Evolutionary conservation across 2,113 vertebrate species (phyloP).

Genomic region (Phaethornis superciliosus): DNA sequence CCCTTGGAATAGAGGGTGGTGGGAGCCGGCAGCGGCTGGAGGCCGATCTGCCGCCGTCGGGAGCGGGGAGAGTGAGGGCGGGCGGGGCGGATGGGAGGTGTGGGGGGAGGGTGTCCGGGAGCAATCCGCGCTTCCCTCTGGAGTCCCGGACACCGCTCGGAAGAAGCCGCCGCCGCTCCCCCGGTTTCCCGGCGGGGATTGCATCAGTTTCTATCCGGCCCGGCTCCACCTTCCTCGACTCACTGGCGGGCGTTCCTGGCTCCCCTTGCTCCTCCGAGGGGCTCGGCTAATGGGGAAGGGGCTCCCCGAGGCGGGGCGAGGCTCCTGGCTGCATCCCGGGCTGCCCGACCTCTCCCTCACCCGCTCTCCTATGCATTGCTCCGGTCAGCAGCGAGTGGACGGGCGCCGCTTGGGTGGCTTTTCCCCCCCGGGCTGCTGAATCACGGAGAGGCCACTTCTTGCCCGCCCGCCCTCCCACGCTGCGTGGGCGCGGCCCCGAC

Average conservation of each 20-base stretch:
- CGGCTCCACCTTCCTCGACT: conserved; percentile 32
- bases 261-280: background rate
- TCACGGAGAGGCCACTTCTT: background rate
- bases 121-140: background rate
- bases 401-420: background rate
- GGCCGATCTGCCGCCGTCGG: background rate
- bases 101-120: background rate
- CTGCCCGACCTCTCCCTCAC: too few species aligned
- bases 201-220: conserved; percentile 41
- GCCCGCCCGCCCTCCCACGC: background rate
- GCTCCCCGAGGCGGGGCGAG: too few species aligned
- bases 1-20: too few species aligned
- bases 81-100: too few species aligned
- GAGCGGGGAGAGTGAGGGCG: too few species aligned
- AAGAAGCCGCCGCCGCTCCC: background rate
- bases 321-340: background rate
- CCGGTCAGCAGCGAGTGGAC: background rate
- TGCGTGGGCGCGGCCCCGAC: background rate
- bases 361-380: too few species aligned
- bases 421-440: background rate
- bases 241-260: background rate
- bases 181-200: background rate
- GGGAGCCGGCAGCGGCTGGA: background rate
- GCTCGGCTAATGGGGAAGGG: background rate
- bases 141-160: background rate